Evolutionary conservation across 1,140 invertebrate genomes (phyloP), one percentile per base, ranked within the genome.

Genomic region (Polyergus mexicanus): DNA sequence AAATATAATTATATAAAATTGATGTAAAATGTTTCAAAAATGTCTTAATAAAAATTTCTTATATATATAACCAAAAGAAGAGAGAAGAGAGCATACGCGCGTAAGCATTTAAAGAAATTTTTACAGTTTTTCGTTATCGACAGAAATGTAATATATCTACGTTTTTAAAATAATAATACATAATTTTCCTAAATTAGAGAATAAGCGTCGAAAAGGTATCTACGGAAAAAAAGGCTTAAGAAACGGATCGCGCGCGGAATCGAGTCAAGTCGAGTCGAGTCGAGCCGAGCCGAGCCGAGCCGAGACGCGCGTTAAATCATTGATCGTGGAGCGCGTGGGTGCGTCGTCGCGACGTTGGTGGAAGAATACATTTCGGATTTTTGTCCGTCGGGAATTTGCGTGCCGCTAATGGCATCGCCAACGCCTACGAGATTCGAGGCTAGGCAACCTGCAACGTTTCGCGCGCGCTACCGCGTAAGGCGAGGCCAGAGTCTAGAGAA

Each of bases 401-500:
- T 83, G 74, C 85, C 78, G 83, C 88, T 87, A 89, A 89, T 90
- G 87, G 89, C 84, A 88, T 90, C 84, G 89, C 72, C 47, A 54
- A 90, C 88, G 89, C 89, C 89, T 85, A 90, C 89, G 89, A 44
- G 58, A 35, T 60, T 41, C 71, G 71, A 80, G 88, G 85, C 89
- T 90, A 90, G 89, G 86, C 88, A 90, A 90, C 89, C 89, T 90
- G 88, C 76, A 88, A 65, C 81, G 88, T 78, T 28, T 89, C 77
- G 88, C 85, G 86, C 85, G 88, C 86, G 86, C 88, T 90, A 90
- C 89, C 89, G 86, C 89, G 89, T 90, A 90, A 90, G 89, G 89
- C 88, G 89, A 90, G 88, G 77, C 86, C 58, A 44, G 89, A 90
- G 88, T 72, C 86, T 54, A 76, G 83, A 69, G 87, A 86, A 8